A percentile compares a stretch with the other conserved stretches of the same genome.
Conservation (phyloP, 2,888 invertebrate species). For the Strigamia crassipes region DNA sequence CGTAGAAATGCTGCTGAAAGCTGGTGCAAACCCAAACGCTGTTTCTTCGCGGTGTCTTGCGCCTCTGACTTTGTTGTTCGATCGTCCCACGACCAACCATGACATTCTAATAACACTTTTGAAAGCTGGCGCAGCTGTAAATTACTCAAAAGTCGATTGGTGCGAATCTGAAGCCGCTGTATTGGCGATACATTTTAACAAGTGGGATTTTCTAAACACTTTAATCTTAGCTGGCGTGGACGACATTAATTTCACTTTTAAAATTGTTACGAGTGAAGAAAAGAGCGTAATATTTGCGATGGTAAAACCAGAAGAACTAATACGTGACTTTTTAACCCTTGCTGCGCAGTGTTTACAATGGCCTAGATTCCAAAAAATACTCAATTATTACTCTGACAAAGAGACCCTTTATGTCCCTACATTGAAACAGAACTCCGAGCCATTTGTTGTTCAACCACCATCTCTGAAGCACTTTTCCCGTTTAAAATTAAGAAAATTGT, state of each 20-base stretch:
- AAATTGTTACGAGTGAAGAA: background rate
- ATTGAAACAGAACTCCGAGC: background rate
- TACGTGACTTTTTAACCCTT: background rate
- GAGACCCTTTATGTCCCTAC: background rate
- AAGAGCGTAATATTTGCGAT: background rate
- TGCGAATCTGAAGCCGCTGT: background rate
- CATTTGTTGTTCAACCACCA: background rate
- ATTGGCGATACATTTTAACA: background rate
- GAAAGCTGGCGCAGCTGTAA: background rate
- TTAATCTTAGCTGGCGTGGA: background rate
- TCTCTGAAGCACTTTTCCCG: background rate
- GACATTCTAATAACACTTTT: background rate
- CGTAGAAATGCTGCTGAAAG: background rate
- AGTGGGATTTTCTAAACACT: background rate
- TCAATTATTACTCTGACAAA: background rate
- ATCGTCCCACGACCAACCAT: background rate
- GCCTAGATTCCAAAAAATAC: background rate
- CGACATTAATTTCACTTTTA: background rate
- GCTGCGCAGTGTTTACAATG: background rate
- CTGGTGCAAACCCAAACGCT: constrained; percentile 8
- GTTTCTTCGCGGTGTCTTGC: background rate
- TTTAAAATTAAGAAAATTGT: background rate
- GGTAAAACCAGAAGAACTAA: background rate
- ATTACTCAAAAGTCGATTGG: background rate
- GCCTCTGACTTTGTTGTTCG: background rate